phyloP scores from a whole-genome alignment of 2,888 invertebrate species.

The Noctuana brunneofusca region DNA sequence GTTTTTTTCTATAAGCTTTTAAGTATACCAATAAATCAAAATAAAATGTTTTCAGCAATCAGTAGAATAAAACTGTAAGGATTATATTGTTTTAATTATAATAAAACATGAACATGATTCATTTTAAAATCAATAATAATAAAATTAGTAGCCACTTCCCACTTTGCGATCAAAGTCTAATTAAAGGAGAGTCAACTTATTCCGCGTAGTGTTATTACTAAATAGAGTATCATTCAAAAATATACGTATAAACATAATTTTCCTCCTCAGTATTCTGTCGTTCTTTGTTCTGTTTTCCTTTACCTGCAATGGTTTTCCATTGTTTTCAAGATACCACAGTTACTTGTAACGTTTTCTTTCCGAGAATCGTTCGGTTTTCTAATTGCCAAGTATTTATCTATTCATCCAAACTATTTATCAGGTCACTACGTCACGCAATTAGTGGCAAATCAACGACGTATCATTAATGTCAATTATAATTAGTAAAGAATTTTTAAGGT shows the following conservation, averaged over 20 bases:
- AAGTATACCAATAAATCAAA: too few relatives aligned
- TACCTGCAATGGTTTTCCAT: conserved; percentile 15
- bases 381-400: conserved; percentile 36
- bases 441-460: conserved; percentile 56
- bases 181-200: too few relatives aligned
- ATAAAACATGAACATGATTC: too few relatives aligned
- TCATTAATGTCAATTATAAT: conserved; percentile 57
- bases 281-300: not conserved
- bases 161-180: not conserved
- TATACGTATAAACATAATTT: not conserved
- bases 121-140: too few relatives aligned
- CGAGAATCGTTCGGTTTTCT: conserved; percentile 38
- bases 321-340: conserved; percentile 21
- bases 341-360: conserved; percentile 35
- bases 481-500: conserved; percentile 51
- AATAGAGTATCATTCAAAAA: not conserved
- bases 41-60: too few relatives aligned
- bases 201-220: not conserved
- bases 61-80: too few relatives aligned
- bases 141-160: not conserved
- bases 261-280: conserved; percentile 10
- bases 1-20: too few relatives aligned
- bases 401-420: conserved; percentile 49
- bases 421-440: conserved; percentile 51
- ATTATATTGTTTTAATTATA: too few relatives aligned